Base-by-base conservation (phyloP, 1,140 invertebrate genomes). In the Harpegnathos saltator region DNA sequence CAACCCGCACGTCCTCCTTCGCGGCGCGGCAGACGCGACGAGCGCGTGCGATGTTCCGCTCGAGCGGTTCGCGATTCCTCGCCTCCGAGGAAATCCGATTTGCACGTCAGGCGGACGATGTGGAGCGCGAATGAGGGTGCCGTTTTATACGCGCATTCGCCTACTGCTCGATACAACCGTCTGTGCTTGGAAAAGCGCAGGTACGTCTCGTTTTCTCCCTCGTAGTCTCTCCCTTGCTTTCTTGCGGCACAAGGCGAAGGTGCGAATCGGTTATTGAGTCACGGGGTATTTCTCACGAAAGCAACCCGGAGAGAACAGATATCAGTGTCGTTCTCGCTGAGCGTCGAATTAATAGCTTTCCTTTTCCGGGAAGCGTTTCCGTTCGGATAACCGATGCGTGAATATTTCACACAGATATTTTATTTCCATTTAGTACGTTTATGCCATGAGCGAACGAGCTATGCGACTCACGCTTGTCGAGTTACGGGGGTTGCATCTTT, bases 51-150 rank as follows among this genome's bases (percentile, higher is more conserved):
- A 9, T 44, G 56, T 71, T 69, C 78, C 38, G 82, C 65, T 71
- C 29, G 58, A 17, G 48, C 65, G 56, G 54, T 15, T 24, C n/a
- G 11, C 56, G 56, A 58, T 50, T 71, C 17, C 58, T 17, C 22
- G 56, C 24, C 63, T 77, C 68, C 72, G 58, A 22, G 82, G 29
- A 84, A 63, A 84, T 84, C 75, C 5, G 82, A 84, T 84, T 84
- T 80, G n/a, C 38, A 0, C 38, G 38, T 3, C 38, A 11, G 9
- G 38, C 38, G 38, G 38, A 44, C 38, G 38, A 44, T 9, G 38
- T 44, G 4, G 38, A 9, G 17, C 29, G 69, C 22, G 68, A 80
- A 84, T 69, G 63, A 78, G 52, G 61, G 52, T 5, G 11, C 52
- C 33, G 75, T 48, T 80, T 68, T 26, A 78, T 44, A 22, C 50